phyloP scores from a whole-genome alignment of 1,140 invertebrate genomes.

The Antheraea pernyi region DNA sequence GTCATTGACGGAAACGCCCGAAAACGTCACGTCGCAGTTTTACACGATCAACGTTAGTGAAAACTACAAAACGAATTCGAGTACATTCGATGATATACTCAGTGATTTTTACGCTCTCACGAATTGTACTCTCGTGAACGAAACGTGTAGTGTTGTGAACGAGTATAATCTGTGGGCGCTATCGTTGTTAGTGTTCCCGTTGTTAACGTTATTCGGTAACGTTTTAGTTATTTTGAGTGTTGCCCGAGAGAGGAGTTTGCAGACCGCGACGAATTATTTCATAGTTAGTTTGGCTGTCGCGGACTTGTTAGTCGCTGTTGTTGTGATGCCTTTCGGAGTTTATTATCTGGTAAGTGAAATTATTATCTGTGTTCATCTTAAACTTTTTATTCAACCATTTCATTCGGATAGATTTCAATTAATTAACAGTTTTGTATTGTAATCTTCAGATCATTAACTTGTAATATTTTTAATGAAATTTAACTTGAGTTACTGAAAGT shows the following conservation, averaged over 20 bases:
- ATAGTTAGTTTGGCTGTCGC: constrained; percentile 98
- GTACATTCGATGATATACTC: constrained; percentile 17
- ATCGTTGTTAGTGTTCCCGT: constrained; percentile 92
- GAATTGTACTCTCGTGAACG: constrained; percentile 48
- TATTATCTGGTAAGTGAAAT: constrained; percentile 93
- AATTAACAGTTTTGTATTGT: no score
- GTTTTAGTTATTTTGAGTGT: constrained; percentile 97
- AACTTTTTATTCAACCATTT: not conserved
- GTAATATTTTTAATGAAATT: no score
- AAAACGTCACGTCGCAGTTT: not conserved
- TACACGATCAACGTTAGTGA: not conserved
- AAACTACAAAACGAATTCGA: constrained; percentile 9
- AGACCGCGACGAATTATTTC: constrained; percentile 98
- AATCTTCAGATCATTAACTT: no score
- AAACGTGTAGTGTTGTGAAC: constrained; percentile 39
- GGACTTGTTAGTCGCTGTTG: constrained; percentile 96
- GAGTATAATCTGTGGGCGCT: constrained; percentile 90
- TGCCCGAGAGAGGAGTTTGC: constrained; percentile 91
- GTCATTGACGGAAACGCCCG: constrained; percentile 9
- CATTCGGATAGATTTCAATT: no score
- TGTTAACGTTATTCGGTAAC: constrained; percentile 97
- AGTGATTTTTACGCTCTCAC: constrained; percentile 41
- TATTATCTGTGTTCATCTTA: not conserved
- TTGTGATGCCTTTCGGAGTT: constrained; percentile 99
- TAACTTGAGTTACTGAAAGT: no score